A percentile compares a stretch with the other conserved stretches of the same genome.
Evolutionary conservation across 2,888 invertebrate genomes (phyloP).

Genomic region (Aleiodes leptofemur): DNA sequence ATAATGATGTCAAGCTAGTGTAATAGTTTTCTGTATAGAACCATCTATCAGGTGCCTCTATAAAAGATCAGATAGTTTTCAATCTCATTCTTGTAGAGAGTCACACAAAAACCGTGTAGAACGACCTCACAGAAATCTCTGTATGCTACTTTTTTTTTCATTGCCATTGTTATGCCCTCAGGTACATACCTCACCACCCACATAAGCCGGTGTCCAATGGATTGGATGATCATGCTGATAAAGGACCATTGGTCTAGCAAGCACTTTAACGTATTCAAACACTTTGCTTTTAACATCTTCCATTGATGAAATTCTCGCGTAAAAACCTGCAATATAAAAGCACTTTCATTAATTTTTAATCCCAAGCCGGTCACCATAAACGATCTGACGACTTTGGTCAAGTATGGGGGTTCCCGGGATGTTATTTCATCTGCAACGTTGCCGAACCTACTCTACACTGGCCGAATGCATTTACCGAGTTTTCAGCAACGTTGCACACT

Average conservation of each 20-base stretch:
- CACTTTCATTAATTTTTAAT: neutral
- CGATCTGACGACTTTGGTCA: too few species aligned
- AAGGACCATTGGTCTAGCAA: slow-evolving; percentile 97
- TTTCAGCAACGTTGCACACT: too few species aligned
- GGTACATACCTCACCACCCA: slow-evolving; percentile 84
- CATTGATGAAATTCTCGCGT: slow-evolving; percentile 91
- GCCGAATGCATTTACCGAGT: too few species aligned
- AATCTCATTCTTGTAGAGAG: neutral
- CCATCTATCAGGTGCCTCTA: neutral
- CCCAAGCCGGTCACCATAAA: too few species aligned
- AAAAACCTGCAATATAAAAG: slow-evolving; percentile 81
- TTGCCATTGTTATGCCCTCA: slow-evolving; percentile 11
- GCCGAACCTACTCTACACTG: too few species aligned
- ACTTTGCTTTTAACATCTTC: slow-evolving; percentile 95
- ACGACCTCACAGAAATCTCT: too few species aligned
- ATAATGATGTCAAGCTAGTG: too few species aligned
- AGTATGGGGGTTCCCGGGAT: too few species aligned
- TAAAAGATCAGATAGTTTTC: slow-evolving; percentile 3
- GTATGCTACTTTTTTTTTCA: neutral
- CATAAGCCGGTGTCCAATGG: slow-evolving; percentile 96
- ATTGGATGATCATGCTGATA: slow-evolving; percentile 93
- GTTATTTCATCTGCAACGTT: too few species aligned
- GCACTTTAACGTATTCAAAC: slow-evolving; percentile 94
- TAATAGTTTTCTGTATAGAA: too few species aligned
- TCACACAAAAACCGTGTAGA: too few species aligned